These are phyloP conservation scores for Acanthaster planci DNA, from an alignment of 35 echinoderm and acorn worm species.

Conservation along the genomic window DNA sequence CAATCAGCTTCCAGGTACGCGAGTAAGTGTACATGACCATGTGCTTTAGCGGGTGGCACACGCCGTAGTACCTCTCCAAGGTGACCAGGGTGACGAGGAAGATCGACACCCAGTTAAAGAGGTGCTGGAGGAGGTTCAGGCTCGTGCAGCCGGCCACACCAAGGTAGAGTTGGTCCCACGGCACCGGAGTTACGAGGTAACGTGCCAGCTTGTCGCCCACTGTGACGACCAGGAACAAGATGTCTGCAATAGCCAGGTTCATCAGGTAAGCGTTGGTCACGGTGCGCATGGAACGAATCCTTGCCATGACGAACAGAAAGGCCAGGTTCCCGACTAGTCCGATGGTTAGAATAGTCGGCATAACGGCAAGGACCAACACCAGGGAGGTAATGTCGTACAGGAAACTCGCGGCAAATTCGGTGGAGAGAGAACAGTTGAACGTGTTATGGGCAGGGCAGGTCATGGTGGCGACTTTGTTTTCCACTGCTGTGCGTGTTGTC, in stretches of 20 bases:
- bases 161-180: conserved; percentile 20
- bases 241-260: conserved; percentile 59
- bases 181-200: conserved; percentile 45
- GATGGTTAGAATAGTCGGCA: conserved; percentile 52
- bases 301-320: conserved; percentile 45
- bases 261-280: conserved; percentile 66
- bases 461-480: too few relatives aligned
- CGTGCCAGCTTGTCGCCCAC: conserved; percentile 43
- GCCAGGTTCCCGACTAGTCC: conserved; percentile 55
- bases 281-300: conserved; percentile 68
- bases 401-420: not conserved
- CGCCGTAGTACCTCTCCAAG: conserved; percentile 66
- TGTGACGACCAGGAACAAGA: conserved; percentile 27
- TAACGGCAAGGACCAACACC: conserved; percentile 5
- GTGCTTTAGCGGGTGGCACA: conserved; percentile 62
- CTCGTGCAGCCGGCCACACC: conserved; percentile 35
- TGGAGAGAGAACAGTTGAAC: not conserved
- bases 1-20: conserved; percentile 37
- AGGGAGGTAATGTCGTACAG: not conserved
- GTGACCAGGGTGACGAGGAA: conserved; percentile 66
- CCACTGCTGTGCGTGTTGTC: too few relatives aligned
- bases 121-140: conserved; percentile 29
- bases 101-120: conserved; percentile 55
- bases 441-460: not conserved
- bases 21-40: conserved; percentile 16